Conservation (phyloP, 1,140 invertebrate species). For the Matsumurasca onukii region DNA sequence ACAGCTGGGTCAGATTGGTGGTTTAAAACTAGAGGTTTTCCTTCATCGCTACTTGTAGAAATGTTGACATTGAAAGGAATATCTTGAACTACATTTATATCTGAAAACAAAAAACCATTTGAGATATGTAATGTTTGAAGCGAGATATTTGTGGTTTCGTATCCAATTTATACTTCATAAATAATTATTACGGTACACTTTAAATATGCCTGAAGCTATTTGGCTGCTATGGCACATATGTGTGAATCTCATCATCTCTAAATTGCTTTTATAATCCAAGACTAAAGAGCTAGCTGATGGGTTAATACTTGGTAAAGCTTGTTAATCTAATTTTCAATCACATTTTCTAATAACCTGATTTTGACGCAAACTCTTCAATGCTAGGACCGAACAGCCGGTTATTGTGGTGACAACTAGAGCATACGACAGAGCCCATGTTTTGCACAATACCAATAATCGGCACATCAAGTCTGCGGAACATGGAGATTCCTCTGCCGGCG, state of each 20-base stretch:
- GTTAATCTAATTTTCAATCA: no score
- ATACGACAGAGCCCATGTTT: slow-evolving; percentile 79
- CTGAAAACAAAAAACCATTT: slow-evolving; percentile 50
- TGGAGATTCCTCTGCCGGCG: slow-evolving; percentile 72
- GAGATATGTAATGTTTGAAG: no score
- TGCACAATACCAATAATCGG: slow-evolving; percentile 80
- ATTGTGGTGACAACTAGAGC: slow-evolving; percentile 65
- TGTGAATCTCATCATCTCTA: no score
- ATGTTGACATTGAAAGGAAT: slow-evolving; percentile 74
- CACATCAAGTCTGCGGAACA: slow-evolving; percentile 78
- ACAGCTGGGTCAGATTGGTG: slow-evolving; percentile 61
- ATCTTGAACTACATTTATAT: slow-evolving; percentile 62
- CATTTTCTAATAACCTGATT: slow-evolving; percentile 42
- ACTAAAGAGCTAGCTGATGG: no score
- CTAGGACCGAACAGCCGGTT: slow-evolving; percentile 62
- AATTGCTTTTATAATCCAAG: no score
- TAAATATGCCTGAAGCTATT: no score
- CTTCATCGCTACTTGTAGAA: slow-evolving; percentile 68
- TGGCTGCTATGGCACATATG: no score
- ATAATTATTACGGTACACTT: no score
- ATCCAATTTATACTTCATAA: no score
- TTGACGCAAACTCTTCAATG: slow-evolving; percentile 52
- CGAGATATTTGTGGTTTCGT: no score
- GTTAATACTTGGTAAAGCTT: no score
- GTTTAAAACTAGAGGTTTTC: slow-evolving; percentile 74